Base-by-base conservation (phyloP, 2,888 invertebrate genomes). In the Andrena bicolor region DNA sequence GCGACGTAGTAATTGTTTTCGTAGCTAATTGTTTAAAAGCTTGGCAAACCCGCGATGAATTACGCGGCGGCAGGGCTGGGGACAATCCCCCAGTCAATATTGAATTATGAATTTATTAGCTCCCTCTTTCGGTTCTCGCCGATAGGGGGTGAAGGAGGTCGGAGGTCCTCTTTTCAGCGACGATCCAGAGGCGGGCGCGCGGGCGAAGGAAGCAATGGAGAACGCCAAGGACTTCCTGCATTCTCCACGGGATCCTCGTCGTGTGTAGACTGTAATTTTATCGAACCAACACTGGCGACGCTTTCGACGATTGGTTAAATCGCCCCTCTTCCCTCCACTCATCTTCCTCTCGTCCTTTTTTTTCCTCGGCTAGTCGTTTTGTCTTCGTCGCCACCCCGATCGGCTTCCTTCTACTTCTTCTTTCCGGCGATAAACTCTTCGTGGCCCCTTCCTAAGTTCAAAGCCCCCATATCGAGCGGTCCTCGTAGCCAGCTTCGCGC, bases 81-180 rank as follows among this genome's bases (percentile, higher is more conserved):
- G 90, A 91, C 90, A 91, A 90, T 91, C 90, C 88, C 81, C 84
- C 89, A 90, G 92, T 92, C 92, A 92, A 92, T 92, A 92, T 92
- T 92, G 92, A 92, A 90, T 91, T 92, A 92, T 92, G 91, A 92
- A 92, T 92, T 92, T 92, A 92, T 92, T 91, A 91, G 88, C 89
- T 87, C 86, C 88, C 85, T 77, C 77, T 76, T 82, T 63, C 65
- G 70, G 77, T 49, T 81, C 64, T 81, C 81, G 49, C 64, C 89
- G 84, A 90, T 88, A 82, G 81, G 63, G 81, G 72, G 71, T 5
- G 83, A 69, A 82, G 70, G 56, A 81, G 72, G 68, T 80, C 78
- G 71, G 35, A 63, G 79, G 74, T 80, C 60, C 83, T 88, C 82
- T 80, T 82, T 78, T 72, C 75, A 73, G 35, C 35, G 49, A 65